Percentiles rank a stretch among this genome's conserved stretches.
These are phyloP conservation scores for Sylvilagus floridanus DNA, from an alignment of 2,797 vertebrate genomes.

Conservation along the genomic window DNA sequence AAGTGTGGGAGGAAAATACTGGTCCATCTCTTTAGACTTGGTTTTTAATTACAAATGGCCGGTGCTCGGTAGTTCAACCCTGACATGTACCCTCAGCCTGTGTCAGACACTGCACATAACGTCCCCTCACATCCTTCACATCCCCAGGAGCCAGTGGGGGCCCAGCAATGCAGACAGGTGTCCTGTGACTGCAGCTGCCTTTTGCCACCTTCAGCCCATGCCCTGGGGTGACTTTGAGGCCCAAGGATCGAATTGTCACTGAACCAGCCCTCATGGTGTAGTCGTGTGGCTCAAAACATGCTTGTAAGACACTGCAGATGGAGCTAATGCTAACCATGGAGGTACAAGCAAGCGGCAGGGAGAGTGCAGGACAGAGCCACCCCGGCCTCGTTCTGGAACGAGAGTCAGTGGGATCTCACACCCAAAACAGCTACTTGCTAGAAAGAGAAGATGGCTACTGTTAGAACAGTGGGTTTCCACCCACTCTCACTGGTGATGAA, in stretches of 20 bases:
- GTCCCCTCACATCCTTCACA: not conserved
- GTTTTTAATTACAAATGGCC: not conserved
- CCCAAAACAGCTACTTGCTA: not conserved
- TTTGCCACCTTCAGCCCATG: not conserved
- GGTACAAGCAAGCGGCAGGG: not conserved
- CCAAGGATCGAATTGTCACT: not conserved
- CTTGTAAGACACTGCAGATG: not conserved
- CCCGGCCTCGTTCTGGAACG: too few relatives aligned
- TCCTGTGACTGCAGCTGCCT: not conserved
- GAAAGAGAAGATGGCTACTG: not conserved
- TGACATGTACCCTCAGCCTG: not conserved
- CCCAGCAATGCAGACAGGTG: not conserved
- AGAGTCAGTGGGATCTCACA: not conserved
- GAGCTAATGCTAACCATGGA: not conserved
- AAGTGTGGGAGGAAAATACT: not conserved
- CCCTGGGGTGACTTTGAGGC: not conserved
- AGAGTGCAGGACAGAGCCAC: not conserved
- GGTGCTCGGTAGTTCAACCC: not conserved
- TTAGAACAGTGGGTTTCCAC: not conserved
- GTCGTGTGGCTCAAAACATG: not conserved
- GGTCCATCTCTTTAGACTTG: not conserved
- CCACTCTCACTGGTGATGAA: not conserved
- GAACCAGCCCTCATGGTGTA: not conserved
- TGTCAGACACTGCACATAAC: not conserved
- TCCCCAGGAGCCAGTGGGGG: not conserved